Evolutionary conservation across 1,140 invertebrate species (phyloP).

Genomic region (Drosophila ficusphila): DNA sequence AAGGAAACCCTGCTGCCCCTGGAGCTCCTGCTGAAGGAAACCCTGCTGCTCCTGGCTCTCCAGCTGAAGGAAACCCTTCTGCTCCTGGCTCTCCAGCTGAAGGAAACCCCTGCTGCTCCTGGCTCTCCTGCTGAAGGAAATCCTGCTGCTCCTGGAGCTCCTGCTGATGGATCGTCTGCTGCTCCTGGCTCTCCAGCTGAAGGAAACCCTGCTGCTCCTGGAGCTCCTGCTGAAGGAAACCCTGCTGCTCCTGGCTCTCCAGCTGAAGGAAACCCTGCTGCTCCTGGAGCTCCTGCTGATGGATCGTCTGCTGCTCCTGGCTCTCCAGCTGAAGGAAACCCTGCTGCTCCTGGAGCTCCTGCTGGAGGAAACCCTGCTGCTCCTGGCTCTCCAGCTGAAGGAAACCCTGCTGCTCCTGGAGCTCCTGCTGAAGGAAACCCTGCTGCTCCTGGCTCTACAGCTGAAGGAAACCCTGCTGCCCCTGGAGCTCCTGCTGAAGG

Average conservation of each 20-base stretch:
- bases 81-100: constrained; percentile 1
- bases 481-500: constrained; percentile 4
- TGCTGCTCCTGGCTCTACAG: constrained; percentile 8
- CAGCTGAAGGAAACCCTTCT: background rate
- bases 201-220: constrained; percentile 5
- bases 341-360: background rate
- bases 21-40: background rate
- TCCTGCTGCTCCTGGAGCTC: background rate
- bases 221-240: background rate
- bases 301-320: constrained; percentile 16
- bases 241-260: constrained; percentile 4
- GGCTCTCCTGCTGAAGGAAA: constrained; percentile 6
- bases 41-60: constrained; percentile 14
- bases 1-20: background rate
- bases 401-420: constrained; percentile 24
- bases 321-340: background rate
- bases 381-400: no score
- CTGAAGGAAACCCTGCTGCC: background rate
- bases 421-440: constrained; percentile 7
- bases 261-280: background rate
- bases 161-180: constrained; percentile 2
- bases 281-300: constrained; percentile 7
- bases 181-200: background rate
- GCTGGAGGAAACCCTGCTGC: constrained; percentile 4
- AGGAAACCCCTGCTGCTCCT: constrained; percentile 5